A percentile compares a stretch with the other conserved stretches of the same genome.
phyloP scores from a whole-genome alignment of 2,113 vertebrate species.

The Paradoxurus hermaphroditus region DNA sequence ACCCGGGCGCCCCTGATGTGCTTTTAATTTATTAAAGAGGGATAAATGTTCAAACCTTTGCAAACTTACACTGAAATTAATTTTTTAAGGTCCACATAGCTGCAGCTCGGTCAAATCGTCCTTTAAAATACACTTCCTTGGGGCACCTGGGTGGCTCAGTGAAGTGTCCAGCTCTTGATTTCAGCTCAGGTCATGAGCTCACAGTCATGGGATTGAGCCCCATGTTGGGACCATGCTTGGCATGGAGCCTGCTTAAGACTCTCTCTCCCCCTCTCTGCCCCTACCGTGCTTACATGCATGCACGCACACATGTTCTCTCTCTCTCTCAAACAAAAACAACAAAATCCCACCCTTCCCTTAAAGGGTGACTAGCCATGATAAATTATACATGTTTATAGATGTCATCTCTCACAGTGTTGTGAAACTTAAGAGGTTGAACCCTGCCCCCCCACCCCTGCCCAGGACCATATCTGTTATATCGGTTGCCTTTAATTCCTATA shows the following conservation, averaged over 20 bases:
- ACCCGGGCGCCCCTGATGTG: not conserved
- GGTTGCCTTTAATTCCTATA: not conserved
- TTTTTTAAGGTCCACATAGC: conserved; percentile 6
- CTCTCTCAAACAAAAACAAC: too few relatives aligned
- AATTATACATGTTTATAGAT: conserved; percentile 36
- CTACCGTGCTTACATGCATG: too few relatives aligned
- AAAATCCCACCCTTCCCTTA: not conserved
- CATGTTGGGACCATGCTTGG: too few relatives aligned
- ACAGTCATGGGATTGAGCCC: too few relatives aligned
- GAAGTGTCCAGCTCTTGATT: too few relatives aligned
- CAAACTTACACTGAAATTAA: conserved; percentile 26
- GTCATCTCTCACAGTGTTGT: not conserved
- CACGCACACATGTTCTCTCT: too few relatives aligned
- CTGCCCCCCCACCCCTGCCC: too few relatives aligned
- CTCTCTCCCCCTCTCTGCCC: too few relatives aligned
- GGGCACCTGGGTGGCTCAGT: too few relatives aligned
- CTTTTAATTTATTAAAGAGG: conserved; percentile 19
- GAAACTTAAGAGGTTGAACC: not conserved
- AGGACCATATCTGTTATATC: not conserved
- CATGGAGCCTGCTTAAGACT: too few relatives aligned
- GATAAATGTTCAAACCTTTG: not conserved
- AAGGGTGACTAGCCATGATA: not conserved
- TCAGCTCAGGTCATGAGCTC: too few relatives aligned
- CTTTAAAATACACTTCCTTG: not conserved
- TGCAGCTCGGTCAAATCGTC: not conserved